A percentile compares a stretch with the other conserved stretches of the same genome.
These are phyloP conservation scores for Acronicta psi DNA, from an alignment of 2,888 invertebrate species.

Conservation along the genomic window DNA sequence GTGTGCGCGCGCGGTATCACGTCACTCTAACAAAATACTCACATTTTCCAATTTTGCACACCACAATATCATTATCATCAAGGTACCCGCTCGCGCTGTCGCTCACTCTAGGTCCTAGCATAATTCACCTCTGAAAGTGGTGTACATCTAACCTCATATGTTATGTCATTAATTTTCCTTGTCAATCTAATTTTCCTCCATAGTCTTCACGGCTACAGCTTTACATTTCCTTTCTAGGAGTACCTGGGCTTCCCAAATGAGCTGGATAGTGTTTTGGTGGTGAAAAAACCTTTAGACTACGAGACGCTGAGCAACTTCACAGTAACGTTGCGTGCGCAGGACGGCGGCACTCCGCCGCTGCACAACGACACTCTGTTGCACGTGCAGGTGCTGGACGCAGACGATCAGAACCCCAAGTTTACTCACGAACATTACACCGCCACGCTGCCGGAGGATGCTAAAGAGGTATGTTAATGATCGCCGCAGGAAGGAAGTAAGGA, in stretches of 20 bases:
- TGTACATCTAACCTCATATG: too few relatives aligned
- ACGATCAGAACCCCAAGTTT: conserved; percentile 97
- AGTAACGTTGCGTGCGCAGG: conserved; percentile 92
- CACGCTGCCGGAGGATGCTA: conserved; percentile 90
- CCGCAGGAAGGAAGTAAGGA: too few relatives aligned
- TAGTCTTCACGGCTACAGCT: too few relatives aligned
- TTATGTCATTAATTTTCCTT: too few relatives aligned
- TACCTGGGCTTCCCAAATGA: conserved; percentile 95
- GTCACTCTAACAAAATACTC: too few relatives aligned
- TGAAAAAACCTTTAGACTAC: conserved; percentile 94
- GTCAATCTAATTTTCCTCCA: too few relatives aligned
- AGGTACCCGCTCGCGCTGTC: too few relatives aligned
- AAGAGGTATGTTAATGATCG: conserved; percentile 80
- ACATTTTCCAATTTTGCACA: too few relatives aligned
- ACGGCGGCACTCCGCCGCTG: conserved; percentile 94
- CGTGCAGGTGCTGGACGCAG: conserved; percentile 95
- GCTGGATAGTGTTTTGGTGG: conserved; percentile 94
- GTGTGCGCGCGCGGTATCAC: too few relatives aligned
- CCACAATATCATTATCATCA: too few relatives aligned
- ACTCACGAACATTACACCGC: conserved; percentile 93
- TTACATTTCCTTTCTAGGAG: conserved; percentile 84
- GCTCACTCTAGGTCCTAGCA: too few relatives aligned
- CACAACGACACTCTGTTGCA: conserved; percentile 93
- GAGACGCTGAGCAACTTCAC: conserved; percentile 94
- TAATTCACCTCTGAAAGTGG: too few relatives aligned